Conservation (phyloP, 2,797 vertebrate genomes). For the Malacoctenus gilli region DNA sequence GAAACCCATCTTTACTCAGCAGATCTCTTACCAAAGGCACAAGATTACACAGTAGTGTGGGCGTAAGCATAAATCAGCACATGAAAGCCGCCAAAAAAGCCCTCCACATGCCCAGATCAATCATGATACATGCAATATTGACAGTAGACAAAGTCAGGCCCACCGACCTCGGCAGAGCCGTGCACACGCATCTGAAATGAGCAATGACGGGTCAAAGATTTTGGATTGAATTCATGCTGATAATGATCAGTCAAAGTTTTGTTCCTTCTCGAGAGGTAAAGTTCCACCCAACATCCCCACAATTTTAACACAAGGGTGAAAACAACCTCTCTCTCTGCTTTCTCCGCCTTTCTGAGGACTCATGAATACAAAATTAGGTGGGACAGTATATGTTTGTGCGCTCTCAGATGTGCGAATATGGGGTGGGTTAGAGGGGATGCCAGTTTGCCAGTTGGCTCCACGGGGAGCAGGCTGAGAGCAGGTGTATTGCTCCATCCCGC, state of each 20-base stretch:
- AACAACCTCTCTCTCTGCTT: too few species aligned
- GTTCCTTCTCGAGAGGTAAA: background rate
- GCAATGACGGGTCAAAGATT: background rate
- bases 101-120: background rate
- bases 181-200: background rate
- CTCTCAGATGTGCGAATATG: constrained; percentile 4
- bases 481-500: constrained; percentile 56
- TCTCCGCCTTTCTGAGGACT: too few species aligned
- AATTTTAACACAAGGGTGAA: too few species aligned
- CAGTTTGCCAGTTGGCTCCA: constrained; percentile 48
- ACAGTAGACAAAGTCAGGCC: background rate
- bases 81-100: background rate
- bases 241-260: background rate
- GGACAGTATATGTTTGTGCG: background rate
- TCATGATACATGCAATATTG: background rate
- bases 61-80: background rate
- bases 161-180: background rate
- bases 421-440: constrained; percentile 38
- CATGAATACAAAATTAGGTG: background rate
- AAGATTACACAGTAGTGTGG: background rate
- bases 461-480: constrained; percentile 61
- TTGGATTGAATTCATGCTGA: background rate
- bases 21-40: background rate
- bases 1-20: background rate
- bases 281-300: too few species aligned